phyloP scores from a whole-genome alignment of 1,140 invertebrate species.

The Aphis craccivora region DNA sequence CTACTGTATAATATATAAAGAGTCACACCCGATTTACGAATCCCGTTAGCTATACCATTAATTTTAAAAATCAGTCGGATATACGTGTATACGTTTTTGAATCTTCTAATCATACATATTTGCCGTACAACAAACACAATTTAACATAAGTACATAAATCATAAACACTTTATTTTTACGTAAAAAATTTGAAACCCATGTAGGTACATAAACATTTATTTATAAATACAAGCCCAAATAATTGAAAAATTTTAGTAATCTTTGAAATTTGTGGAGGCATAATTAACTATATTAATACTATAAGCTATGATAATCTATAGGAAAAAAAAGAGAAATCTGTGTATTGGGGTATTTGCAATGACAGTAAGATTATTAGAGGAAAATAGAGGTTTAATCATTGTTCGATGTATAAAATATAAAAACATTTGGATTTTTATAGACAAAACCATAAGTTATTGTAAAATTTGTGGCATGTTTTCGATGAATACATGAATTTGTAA shows the following conservation, averaged over 20 bases:
- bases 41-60: constrained; percentile 38
- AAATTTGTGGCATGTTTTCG: neutral
- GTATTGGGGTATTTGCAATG: neutral
- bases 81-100: neutral
- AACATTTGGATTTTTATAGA: neutral
- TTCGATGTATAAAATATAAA: neutral
- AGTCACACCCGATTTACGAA: constrained; percentile 15
- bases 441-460: neutral
- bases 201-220: neutral
- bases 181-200: neutral
- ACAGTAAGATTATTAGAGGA: neutral
- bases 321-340: neutral
- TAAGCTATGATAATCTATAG: neutral
- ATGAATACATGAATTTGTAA: neutral
- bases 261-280: neutral
- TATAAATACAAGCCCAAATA: neutral
- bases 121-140: neutral
- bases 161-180: neutral
- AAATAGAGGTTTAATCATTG: neutral
- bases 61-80: constrained; percentile 31
- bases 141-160: neutral
- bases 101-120: constrained; percentile 4
- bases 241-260: neutral
- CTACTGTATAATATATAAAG: neutral
- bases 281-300: neutral